phyloP scores from a whole-genome alignment of 2,797 vertebrate species.

The Morelia viridis region DNA sequence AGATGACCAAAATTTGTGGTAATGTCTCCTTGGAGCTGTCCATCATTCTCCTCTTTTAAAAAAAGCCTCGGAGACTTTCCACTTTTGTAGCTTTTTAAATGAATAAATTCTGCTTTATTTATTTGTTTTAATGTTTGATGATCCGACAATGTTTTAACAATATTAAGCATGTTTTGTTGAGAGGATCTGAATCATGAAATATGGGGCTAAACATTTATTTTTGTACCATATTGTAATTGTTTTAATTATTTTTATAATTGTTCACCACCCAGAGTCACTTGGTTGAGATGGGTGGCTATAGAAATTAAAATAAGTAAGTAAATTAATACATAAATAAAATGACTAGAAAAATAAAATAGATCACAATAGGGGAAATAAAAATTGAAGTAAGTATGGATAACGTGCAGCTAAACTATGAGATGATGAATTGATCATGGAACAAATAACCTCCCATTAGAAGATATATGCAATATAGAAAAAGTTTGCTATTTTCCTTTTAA shows the following conservation, averaged over 20 bases:
- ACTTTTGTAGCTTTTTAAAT: not conserved
- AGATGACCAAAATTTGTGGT: not conserved
- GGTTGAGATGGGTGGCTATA: no score
- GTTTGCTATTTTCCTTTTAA: not conserved
- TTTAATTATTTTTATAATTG: no score
- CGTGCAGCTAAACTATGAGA: not conserved
- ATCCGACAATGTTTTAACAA: not conserved
- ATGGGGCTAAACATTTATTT: not conserved
- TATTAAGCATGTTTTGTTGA: not conserved
- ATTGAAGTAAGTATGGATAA: not conserved
- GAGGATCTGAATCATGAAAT: not conserved
- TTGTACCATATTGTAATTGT: no score
- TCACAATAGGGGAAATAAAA: not conserved
- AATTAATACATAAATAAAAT: not conserved
- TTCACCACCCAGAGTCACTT: no score
- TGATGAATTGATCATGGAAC: no score
- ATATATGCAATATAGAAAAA: not conserved
- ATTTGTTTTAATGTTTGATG: not conserved
- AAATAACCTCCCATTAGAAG: not conserved
- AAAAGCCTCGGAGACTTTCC: not conserved
- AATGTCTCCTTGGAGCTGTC: not conserved
- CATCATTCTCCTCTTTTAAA: not conserved
- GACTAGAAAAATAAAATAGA: not conserved
- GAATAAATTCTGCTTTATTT: not conserved
- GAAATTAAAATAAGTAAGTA: no score